These are phyloP conservation scores for Vulpes ferrilata DNA, from an alignment of 2,113 vertebrate genomes.

Conservation along the genomic window DNA sequence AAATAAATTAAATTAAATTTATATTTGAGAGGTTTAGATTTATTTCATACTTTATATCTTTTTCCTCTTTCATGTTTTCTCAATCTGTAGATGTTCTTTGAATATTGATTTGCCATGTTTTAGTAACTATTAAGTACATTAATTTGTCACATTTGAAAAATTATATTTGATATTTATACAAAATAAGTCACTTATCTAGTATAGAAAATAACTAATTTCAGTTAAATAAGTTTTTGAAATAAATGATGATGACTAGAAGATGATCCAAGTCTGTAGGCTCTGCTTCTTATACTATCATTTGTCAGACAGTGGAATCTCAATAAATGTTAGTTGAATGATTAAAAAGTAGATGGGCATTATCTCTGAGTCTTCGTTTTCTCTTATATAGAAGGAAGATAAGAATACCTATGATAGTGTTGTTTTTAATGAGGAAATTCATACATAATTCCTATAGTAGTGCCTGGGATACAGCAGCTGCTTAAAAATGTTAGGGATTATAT, in stretches of 20 bases:
- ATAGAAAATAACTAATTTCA: constrained; percentile 40
- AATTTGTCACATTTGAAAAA: background rate
- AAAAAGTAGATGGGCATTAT: background rate
- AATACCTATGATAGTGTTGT: background rate
- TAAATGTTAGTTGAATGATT: background rate
- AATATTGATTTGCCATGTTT: background rate
- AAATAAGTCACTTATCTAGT: background rate
- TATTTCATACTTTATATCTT: background rate
- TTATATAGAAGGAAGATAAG: background rate
- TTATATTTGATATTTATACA: background rate
- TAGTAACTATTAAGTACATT: background rate
- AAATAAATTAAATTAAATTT: background rate
- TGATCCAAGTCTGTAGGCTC: background rate
- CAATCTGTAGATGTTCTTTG: background rate
- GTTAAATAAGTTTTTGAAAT: background rate
- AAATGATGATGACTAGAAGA: background rate
- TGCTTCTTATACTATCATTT: background rate
- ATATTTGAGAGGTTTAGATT: background rate
- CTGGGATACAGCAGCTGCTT: background rate
- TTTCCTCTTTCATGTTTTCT: background rate
- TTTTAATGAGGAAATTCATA: constrained; percentile 17
- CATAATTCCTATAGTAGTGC: background rate
- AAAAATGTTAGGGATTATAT: background rate
- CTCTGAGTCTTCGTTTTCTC: background rate
- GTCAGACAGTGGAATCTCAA: background rate